Evolutionary conservation across 2,888 invertebrate genomes (phyloP).

Genomic region (Galeopsomyia nigrocyanea): DNA sequence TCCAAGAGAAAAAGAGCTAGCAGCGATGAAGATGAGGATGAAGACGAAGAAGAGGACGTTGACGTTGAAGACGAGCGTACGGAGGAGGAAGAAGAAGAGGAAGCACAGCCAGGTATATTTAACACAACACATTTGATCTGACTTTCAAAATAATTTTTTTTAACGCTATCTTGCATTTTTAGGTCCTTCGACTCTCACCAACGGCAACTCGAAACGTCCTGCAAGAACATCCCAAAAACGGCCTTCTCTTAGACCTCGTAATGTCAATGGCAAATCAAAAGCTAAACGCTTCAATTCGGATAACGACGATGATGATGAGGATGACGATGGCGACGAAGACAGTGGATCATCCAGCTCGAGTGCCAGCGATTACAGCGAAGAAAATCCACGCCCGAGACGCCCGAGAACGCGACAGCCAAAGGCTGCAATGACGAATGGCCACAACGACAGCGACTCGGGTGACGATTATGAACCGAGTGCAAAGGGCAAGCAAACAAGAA

Average conservation of each 20-base stretch:
- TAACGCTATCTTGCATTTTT: constrained; percentile 19
- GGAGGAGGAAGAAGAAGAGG: constrained; percentile 39
- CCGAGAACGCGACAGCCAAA: constrained; percentile 49
- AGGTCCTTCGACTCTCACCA: constrained; percentile 62
- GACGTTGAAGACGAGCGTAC: constrained; percentile 28
- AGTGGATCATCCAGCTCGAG: constrained; percentile 51
- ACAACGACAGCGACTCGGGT: constrained; percentile 70
- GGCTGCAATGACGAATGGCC: constrained; percentile 55
- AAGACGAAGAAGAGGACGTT: constrained; percentile 46
- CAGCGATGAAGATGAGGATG: constrained; percentile 55
- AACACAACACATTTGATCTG: background rate
- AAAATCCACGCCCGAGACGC: constrained; percentile 50
- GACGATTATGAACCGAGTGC: constrained; percentile 72
- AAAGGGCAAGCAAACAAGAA: constrained; percentile 62
- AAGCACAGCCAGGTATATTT: constrained; percentile 54
- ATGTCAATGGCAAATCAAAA: constrained; percentile 37
- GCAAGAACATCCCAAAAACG: constrained; percentile 51
- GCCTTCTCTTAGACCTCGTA: constrained; percentile 56
- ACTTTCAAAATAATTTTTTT: background rate
- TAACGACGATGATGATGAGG: constrained; percentile 27
- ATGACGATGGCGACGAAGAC: constrained; percentile 37
- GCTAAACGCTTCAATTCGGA: background rate
- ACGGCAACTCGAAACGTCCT: constrained; percentile 59
- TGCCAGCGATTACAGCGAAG: constrained; percentile 51
- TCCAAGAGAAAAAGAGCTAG: constrained; percentile 56